These are phyloP conservation scores for Daubentonia madagascariensis DNA, from an alignment of 2,113 vertebrate species.

Conservation along the genomic window DNA sequence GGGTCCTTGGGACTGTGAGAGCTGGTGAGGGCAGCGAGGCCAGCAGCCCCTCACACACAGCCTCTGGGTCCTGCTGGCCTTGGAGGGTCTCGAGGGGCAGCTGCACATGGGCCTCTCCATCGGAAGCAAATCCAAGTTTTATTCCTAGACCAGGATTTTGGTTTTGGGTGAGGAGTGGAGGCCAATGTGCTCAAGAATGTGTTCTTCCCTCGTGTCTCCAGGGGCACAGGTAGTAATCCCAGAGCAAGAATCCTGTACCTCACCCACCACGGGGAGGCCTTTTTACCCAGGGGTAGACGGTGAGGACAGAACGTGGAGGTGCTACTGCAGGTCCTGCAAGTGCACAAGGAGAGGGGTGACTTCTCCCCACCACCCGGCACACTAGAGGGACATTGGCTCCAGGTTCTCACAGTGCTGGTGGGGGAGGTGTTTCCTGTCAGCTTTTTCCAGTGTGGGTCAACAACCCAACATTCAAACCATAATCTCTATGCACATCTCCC, in stretches of 20 bases:
- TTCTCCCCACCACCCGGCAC: background rate
- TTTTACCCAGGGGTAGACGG: background rate
- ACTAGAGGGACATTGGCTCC: background rate
- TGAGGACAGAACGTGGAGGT: background rate
- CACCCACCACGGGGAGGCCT: background rate
- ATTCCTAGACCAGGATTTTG: background rate
- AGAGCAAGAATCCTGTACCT: background rate
- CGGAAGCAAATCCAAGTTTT: background rate
- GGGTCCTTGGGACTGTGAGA: background rate
- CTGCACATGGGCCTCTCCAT: too few species aligned
- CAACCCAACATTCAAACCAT: too few species aligned
- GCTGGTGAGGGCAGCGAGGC: background rate
- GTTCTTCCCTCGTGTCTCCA: too few species aligned
- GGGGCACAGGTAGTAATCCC: fast-evolving
- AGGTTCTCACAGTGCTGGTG: too few species aligned
- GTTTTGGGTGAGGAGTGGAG: background rate
- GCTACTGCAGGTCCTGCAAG: background rate
- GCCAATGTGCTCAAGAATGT: too few species aligned
- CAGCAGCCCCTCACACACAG: background rate
- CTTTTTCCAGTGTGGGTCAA: too few species aligned
- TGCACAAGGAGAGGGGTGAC: background rate
- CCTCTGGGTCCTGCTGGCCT: background rate
- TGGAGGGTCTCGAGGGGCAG: too few species aligned
- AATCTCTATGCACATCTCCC: background rate
- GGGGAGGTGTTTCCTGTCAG: too few species aligned